A percentile compares a stretch with the other conserved stretches of the same genome.
phyloP scores from a whole-genome alignment of 30 jellyfish, hydroid and myxozoan species.

The Nemopilema nomurai region DNA sequence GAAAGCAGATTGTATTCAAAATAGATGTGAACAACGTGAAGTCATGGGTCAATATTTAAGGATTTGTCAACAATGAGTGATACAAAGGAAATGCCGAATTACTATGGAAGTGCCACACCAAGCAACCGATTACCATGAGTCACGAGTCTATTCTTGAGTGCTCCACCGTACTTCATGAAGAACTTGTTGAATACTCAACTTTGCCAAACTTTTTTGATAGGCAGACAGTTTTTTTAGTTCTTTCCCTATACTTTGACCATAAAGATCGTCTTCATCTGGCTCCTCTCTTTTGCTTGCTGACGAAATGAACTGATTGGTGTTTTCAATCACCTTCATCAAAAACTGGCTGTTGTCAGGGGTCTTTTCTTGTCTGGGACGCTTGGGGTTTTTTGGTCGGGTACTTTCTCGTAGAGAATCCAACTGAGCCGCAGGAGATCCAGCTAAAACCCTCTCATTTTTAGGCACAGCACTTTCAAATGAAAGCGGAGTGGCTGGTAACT shows the following conservation, averaged over 20 bases:
- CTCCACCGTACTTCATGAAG: constrained; percentile 1
- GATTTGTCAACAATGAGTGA: background rate
- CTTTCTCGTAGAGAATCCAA: background rate
- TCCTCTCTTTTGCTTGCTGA: constrained; percentile 13
- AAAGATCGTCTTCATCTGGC: constrained; percentile 38
- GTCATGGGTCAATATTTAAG: background rate
- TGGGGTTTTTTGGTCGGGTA: constrained; percentile 6
- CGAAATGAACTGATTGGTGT: constrained; percentile 8
- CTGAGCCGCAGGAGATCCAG: constrained; percentile 7
- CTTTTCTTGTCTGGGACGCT: constrained; percentile 1
- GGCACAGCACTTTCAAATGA: constrained; percentile 9
- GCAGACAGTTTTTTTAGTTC: constrained; percentile 15
- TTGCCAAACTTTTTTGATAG: constrained; percentile 36
- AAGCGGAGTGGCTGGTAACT: background rate
- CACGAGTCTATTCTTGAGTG: background rate
- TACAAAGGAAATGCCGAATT: background rate
- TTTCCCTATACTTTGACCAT: constrained; percentile 41
- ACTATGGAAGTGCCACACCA: background rate
- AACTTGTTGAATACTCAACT: constrained; percentile 17
- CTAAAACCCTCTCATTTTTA: background rate
- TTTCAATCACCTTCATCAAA: constrained; percentile 7
- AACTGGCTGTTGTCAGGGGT: background rate
- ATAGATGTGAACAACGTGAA: background rate
- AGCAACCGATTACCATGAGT: background rate
- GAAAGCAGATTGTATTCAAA: background rate